A percentile compares a stretch with the other conserved stretches of the same genome.
Evolutionary conservation across 2,888 invertebrate genomes (phyloP).

Genomic region (Chrysomela aeneicollis): DNA sequence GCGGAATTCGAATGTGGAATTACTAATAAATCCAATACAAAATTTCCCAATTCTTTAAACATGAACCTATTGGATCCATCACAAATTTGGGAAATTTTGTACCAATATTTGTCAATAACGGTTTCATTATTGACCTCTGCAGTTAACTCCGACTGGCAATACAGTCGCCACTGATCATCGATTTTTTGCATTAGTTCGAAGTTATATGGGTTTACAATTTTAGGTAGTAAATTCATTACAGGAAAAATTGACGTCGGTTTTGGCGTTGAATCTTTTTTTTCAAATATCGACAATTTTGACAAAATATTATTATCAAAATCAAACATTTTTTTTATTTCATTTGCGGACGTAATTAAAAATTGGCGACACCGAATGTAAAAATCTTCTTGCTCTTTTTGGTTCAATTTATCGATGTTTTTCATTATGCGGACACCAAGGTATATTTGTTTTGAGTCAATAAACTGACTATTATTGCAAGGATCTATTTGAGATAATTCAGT

Average conservation of each 20-base stretch:
- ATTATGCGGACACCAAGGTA: slow-evolving; percentile 14
- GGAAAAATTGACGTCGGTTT: slow-evolving; percentile 17
- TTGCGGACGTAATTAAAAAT: slow-evolving; percentile 20
- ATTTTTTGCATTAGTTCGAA: slow-evolving; percentile 7
- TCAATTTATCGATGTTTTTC: slow-evolving; percentile 12
- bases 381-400: slow-evolving; percentile 17
- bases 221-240: slow-evolving; percentile 12
- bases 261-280: slow-evolving; percentile 11
- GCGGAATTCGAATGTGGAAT: slow-evolving; percentile 18
- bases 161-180: slow-evolving; percentile 12
- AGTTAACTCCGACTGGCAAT: slow-evolving; percentile 8
- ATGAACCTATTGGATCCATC: neutral
- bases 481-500: slow-evolving; percentile 14
- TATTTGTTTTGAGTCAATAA: slow-evolving; percentile 21
- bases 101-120: slow-evolving; percentile 10
- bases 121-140: slow-evolving; percentile 7
- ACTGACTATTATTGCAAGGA: slow-evolving; percentile 13
- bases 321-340: slow-evolving; percentile 20
- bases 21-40: slow-evolving; percentile 17
- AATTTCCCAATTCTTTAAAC: slow-evolving; percentile 18
- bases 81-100: slow-evolving; percentile 14
- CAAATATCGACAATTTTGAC: slow-evolving; percentile 15
- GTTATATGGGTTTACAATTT: slow-evolving; percentile 16
- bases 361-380: slow-evolving; percentile 14
- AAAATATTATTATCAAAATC: slow-evolving; percentile 20